Percentiles rank a stretch among this genome's conserved stretches.
These are phyloP conservation scores for Didymodactylos carnosus DNA, from an alignment of 2,888 invertebrate genomes.

Conservation along the genomic window DNA sequence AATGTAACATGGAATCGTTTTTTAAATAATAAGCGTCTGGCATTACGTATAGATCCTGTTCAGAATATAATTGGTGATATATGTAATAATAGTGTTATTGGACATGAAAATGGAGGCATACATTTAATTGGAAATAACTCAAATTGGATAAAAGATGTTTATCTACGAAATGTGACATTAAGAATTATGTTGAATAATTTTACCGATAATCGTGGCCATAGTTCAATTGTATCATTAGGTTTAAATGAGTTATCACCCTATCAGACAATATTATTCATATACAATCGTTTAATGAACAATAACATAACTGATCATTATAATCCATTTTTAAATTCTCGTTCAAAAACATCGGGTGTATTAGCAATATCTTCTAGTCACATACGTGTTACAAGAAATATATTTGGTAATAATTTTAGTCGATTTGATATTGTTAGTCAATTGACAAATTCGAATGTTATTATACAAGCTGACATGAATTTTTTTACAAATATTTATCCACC, in stretches of 20 bases:
- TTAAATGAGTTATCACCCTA: slow-evolving; percentile 63
- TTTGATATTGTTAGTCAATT: not conserved
- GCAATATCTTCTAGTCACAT: not conserved
- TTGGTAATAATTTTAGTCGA: not conserved
- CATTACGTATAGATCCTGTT: slow-evolving; percentile 26
- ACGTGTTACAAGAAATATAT: not conserved
- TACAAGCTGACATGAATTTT: not conserved
- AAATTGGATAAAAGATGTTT: slow-evolving; percentile 26
- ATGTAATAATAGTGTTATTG: slow-evolving; percentile 64
- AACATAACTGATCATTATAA: slow-evolving; percentile 40
- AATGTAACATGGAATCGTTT: slow-evolving; percentile 29
- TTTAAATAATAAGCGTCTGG: slow-evolving; percentile 25
- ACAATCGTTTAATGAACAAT: slow-evolving; percentile 68
- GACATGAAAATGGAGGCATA: slow-evolving; percentile 60
- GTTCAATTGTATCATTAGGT: slow-evolving; percentile 66
- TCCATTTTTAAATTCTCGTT: not conserved
- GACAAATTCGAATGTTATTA: not conserved
- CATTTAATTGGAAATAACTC: slow-evolving; percentile 50
- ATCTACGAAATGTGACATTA: slow-evolving; percentile 26
- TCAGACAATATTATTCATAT: slow-evolving; percentile 61
- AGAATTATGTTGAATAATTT: slow-evolving; percentile 51
- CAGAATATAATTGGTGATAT: slow-evolving; percentile 30
- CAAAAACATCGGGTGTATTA: not conserved
- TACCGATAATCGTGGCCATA: slow-evolving; percentile 56
- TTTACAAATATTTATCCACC: not conserved